These are phyloP conservation scores for Tiliqua scincoides DNA, from an alignment of 2,113 vertebrate genomes.

Conservation along the genomic window DNA sequence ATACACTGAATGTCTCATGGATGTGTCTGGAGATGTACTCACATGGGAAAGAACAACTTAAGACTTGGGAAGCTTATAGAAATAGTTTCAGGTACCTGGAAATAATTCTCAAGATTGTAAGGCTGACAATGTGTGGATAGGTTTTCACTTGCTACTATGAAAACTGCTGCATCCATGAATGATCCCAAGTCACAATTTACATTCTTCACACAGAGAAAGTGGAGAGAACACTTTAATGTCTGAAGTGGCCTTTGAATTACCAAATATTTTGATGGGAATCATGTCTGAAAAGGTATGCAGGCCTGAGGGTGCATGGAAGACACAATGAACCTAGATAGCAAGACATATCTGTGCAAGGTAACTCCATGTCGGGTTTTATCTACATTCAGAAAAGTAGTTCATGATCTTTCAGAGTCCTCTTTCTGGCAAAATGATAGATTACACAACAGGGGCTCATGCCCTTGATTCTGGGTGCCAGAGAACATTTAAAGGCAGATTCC, in stretches of 20 bases:
- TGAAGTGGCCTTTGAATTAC: background rate
- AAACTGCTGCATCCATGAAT: background rate
- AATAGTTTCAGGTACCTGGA: background rate
- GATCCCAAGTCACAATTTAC: background rate
- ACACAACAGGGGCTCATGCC: background rate
- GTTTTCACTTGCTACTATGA: background rate
- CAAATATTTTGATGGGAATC: background rate
- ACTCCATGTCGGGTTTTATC: background rate
- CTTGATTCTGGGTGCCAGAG: background rate
- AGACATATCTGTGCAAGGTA: background rate
- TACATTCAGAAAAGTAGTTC: background rate
- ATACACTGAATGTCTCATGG: too few species aligned
- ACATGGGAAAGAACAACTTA: background rate
- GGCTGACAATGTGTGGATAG: background rate
- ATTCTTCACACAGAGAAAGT: background rate
- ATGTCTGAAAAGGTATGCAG: background rate
- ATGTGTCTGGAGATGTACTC: too few species aligned
- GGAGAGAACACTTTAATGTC: background rate
- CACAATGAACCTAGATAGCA: background rate
- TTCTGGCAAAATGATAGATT: constrained; percentile 3
- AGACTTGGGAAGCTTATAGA: background rate
- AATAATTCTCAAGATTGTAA: background rate
- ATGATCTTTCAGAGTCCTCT: background rate
- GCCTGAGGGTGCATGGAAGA: background rate
- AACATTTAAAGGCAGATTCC: background rate